A percentile compares a stretch with the other conserved stretches of the same genome.
Evolutionary conservation across 2,888 invertebrate genomes (phyloP).

Genomic region (Trachelus iudaicus): DNA sequence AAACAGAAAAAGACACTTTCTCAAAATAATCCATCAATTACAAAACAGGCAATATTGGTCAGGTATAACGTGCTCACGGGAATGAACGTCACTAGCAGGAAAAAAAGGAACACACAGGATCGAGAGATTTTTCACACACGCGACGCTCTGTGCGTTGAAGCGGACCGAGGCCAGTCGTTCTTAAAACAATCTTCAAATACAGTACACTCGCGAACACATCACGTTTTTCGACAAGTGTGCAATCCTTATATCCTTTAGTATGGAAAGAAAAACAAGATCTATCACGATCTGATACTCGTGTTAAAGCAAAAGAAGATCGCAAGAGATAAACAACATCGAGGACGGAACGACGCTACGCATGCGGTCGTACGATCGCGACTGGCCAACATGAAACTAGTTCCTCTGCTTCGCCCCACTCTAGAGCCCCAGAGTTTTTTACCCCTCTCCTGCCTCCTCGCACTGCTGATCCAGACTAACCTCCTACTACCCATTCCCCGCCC

Average conservation of each 20-base stretch:
- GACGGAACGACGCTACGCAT: conserved; percentile 39
- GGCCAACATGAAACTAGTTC: conserved; percentile 24
- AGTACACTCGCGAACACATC: background rate
- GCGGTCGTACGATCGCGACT: conserved; percentile 55
- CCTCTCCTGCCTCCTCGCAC: background rate
- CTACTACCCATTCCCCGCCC: too few species aligned
- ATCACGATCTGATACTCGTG: background rate
- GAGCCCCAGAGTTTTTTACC: background rate
- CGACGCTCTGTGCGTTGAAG: background rate
- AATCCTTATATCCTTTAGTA: background rate
- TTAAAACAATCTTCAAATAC: background rate
- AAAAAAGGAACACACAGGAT: background rate
- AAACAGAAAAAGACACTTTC: too few species aligned
- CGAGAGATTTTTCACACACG: background rate
- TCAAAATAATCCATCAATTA: too few species aligned
- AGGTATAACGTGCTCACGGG: background rate
- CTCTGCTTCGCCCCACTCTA: conserved; percentile 12
- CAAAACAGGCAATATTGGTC: background rate
- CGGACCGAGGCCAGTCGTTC: background rate
- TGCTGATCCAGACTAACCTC: too few species aligned
- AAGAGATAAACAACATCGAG: background rate
- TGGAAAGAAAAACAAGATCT: background rate
- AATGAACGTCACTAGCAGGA: background rate
- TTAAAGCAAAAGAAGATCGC: background rate
- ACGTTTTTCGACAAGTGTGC: background rate